Base-by-base conservation (phyloP, 1,140 invertebrate genomes). In the Thaumetopoea pityocampa region DNA sequence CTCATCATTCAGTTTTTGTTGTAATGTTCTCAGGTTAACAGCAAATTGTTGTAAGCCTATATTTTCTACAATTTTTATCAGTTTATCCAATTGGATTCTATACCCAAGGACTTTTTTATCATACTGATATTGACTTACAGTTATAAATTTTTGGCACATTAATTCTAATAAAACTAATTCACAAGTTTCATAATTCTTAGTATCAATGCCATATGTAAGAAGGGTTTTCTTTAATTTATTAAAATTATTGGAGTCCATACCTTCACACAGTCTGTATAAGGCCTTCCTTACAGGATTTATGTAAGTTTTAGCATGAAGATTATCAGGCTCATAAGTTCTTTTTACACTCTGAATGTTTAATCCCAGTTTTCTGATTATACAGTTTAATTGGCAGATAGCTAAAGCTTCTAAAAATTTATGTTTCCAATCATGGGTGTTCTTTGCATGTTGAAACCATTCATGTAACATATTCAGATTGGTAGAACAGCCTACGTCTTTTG, bases 371-470 rank as follows among this genome's bases (percentile, higher is more conserved):
- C 57, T 72, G 22, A 84, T 66, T 7, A 80, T 36, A 20, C 40
- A 52, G 33, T 67, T 69, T 5, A 72, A 51, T 46, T 79, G 60
- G 26, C 77, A 81, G 36, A 73, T 66, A 4, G 63, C 37, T 1
- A 84, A 60, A 3, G 76, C 76, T 60, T 84, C 80, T 5, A 84
- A 30, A 41, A 84, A 74, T 38, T 80, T 62, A 40, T 74, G 64
- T 38, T 52, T 71, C 80, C 80, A 84, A n/a, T 61, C 68, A 14
- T 63, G 47, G 24, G 43, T 43, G 3, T 36, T 36, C 19, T 79
- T 70, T 3, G 62, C 61, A 30, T 68, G 53, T 11, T 58, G 32
- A 4, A 65, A 70, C 80, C 80, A 84, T 12, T 81, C 65, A 38
- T 70, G 65, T 6, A 84, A 45, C 24, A 81, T 55, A 42, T 80